These are phyloP conservation scores for Argopecten irradians DNA, from an alignment of 1,140 invertebrate genomes.

Conservation along the genomic window DNA sequence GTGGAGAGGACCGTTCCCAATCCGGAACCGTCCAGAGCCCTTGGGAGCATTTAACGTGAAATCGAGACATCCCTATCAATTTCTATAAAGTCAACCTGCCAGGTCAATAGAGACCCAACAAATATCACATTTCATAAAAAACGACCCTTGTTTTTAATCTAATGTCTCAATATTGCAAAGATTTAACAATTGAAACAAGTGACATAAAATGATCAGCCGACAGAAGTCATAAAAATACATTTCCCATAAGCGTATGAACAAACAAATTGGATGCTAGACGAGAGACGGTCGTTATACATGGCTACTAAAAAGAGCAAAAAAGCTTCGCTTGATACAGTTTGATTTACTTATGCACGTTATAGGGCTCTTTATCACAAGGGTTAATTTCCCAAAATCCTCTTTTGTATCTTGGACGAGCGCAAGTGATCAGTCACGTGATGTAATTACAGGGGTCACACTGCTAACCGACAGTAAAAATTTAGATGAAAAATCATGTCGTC, in stretches of 20 bases:
- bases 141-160: neutral
- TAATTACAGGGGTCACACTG: neutral
- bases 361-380: constrained; percentile 20
- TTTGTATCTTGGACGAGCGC: constrained; percentile 7
- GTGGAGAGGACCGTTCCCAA: neutral
- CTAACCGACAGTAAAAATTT: constrained; percentile 10
- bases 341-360: constrained; percentile 18
- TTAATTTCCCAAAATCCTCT: constrained; percentile 17
- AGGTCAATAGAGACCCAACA: neutral
- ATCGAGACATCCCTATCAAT: constrained; percentile 21
- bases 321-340: constrained; percentile 1
- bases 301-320: neutral
- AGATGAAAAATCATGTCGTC: constrained; percentile 21
- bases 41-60: constrained; percentile 7
- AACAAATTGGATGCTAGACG: neutral
- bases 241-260: neutral
- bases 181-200: constrained; percentile 4
- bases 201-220: neutral
- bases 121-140: constrained; percentile 18
- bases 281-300: neutral
- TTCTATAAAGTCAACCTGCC: constrained; percentile 4
- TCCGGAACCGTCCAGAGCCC: neutral
- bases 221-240: neutral
- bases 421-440: constrained; percentile 20
- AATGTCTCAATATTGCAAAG: neutral